Base-by-base conservation (phyloP, 2,113 vertebrate genomes). In the Pelodiscus sinensis region DNA sequence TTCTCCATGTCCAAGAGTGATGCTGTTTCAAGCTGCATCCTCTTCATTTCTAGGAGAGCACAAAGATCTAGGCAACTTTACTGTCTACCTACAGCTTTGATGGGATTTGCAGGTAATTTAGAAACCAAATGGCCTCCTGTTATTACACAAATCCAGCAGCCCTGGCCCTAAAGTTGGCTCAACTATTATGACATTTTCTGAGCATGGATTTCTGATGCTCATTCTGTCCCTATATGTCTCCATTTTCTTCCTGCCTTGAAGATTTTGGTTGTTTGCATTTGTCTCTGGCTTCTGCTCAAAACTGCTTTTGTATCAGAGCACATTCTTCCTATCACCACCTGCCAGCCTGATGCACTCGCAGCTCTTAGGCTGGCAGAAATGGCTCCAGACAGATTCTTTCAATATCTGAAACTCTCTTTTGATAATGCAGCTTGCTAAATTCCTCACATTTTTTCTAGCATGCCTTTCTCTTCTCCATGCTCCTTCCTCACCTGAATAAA, bases 361-460 rank as follows among this genome's bases (percentile, higher is more conserved):
- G 92, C 93, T 93, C 90, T 96, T 86, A 89, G 84, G 50, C 93
- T 86, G 56, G 81, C 52, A 94, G 81, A 80, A 95, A 0, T 0
- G 60, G 90, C 87, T 92, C 51, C 95, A 95, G 87, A 90, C 78
- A 95, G 91, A 95, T 58, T 81, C 93, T 94, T 92, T 94, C 92
- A 89, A 85, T 90, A 92, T 85, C 85, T 96, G 93, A 94, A 85
- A 94, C 88, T 96, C 95, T 95, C 93, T 94, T 96, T 97, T 93
- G 92, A 96, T 90, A 94, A 94, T 94, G 86, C 50, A 92, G 92
- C 87, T 95, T 92, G 94, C 87, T 94, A 91, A 96, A 94, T 94
- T 90, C 95, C 90, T 92, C 89, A 81, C 95, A 85, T 97, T 96
- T 94, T 44, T 97, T 94, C 94, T 94, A 94, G 92, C 91, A 88